Evolutionary conservation across 2,888 invertebrate genomes (phyloP), one percentile per base, ranked within the genome.

Genomic region (Pollenia angustigena): DNA sequence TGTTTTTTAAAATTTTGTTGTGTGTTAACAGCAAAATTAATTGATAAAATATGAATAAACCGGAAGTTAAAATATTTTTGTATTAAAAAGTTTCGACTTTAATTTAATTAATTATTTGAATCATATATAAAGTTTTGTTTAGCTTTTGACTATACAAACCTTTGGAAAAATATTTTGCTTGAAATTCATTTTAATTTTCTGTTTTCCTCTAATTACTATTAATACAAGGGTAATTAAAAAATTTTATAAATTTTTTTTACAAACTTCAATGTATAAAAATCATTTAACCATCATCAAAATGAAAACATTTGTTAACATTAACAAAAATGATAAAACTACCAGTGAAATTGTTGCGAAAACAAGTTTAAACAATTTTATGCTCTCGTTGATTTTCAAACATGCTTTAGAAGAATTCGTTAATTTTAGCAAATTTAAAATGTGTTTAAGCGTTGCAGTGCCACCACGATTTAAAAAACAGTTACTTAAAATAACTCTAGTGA

Each of bases 381-480:
- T 79, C 64, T 79, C 72, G 50, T 72, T 66, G 50, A 18, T 58
- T 79, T 79, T 18, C n/a, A 32, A 81, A 60, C 75, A 69, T 40
- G 75, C 69, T 75, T 69, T 52, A n/a, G 42, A 54, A 75, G 18
- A 46, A 60, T 56, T 32, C 4, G 12, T 58, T 14, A 50, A 52
- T 50, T 32, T 4, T 23, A 50, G 23, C 54, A 23, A 32, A 46
- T 71, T 64, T 7, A 62, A 62, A 81, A 72, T 14, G 40, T 11
- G 10, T 66, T 48, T 14, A 50, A 72, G 40, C 23, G 16, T 18
- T 18, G 56, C 56, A 64, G 66, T 81, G 81, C 81, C 56, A 69
- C 81, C 56, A 69, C 56, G 14, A 60, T n/a, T 56, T 16, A 52
- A 46, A 42, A 60, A 44, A 54, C 44, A 50, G 32, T 58, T 44